Percentiles rank a stretch among this genome's conserved stretches.
Conservation (phyloP, 2,113 vertebrate genomes). For the Bubo bubo region DNA sequence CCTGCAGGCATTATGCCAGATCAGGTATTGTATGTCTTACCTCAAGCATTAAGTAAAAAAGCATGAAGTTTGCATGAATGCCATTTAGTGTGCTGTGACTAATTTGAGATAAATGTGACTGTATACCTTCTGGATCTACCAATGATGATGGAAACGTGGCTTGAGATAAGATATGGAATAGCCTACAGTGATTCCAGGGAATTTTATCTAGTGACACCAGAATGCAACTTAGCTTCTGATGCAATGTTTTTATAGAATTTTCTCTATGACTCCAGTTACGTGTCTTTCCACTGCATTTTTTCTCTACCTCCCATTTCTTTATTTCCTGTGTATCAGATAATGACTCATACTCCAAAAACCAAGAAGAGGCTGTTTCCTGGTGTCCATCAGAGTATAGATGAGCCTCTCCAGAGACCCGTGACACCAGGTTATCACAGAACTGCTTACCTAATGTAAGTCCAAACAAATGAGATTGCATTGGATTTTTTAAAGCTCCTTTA, state of each 20-base stretch:
- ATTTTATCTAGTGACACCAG: not conserved
- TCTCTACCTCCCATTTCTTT: not conserved
- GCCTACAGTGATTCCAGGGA: not conserved
- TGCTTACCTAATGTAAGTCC: slow-evolving; percentile 75
- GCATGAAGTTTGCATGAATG: not conserved
- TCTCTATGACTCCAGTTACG: not conserved
- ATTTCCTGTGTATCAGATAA: slow-evolving; percentile 80
- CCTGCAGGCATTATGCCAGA: not conserved
- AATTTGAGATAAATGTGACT: not conserved
- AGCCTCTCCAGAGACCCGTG: slow-evolving; percentile 89
- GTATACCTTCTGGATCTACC: not conserved
- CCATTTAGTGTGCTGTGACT: not conserved
- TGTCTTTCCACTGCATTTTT: not conserved
- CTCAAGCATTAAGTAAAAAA: not conserved
- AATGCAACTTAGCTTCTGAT: not conserved
- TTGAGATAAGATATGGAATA: not conserved
- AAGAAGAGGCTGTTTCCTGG: slow-evolving; percentile 76
- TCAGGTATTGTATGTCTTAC: not conserved
- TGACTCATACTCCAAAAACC: slow-evolving; percentile 88
- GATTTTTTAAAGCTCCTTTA: not conserved
- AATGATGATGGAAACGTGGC: not conserved
- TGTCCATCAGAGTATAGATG: slow-evolving; percentile 73
- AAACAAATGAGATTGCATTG: not conserved
- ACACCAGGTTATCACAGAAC: slow-evolving; percentile 85
- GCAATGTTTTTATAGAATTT: not conserved